A percentile compares a stretch with the other conserved stretches of the same genome.
phyloP scores from a whole-genome alignment of 2,888 invertebrate species.

The Drosophila cyrtoloma region DNA sequence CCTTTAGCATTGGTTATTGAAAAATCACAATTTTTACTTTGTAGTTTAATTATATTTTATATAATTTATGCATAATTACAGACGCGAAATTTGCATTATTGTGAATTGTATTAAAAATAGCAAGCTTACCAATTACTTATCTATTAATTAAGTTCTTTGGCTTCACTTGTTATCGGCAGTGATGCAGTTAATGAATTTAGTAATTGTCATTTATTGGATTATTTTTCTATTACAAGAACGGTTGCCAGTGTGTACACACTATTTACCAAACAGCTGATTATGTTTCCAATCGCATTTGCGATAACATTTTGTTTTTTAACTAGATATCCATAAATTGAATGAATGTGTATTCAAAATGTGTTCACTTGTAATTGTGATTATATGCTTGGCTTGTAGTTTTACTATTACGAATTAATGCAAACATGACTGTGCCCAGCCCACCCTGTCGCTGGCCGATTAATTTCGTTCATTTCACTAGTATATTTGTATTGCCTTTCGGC shows the following conservation, averaged over 20 bases:
- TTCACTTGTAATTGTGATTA: neutral
- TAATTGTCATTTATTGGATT: slow-evolving; percentile 43
- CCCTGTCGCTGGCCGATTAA: slow-evolving; percentile 10
- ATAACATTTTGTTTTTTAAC: neutral
- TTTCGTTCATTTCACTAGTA: neutral
- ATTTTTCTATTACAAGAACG: slow-evolving; percentile 33
- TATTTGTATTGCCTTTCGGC: neutral
- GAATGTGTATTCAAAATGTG: neutral
- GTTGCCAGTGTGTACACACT: slow-evolving; percentile 39
- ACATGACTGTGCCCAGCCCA: neutral
- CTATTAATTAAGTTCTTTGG: neutral
- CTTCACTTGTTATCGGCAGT: neutral
- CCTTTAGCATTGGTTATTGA: neutral
- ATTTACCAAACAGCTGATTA: slow-evolving; percentile 34
- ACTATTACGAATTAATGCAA: neutral
- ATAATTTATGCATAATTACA: slow-evolving; percentile 23
- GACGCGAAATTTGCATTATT: neutral
- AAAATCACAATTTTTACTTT: neutral
- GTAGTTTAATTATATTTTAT: slow-evolving; percentile 24
- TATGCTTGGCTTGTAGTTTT: neutral
- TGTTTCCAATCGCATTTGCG: neutral
- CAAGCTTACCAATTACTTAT: slow-evolving; percentile 2
- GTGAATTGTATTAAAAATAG: neutral
- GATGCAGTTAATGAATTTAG: slow-evolving; percentile 16
- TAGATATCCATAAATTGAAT: neutral